These are phyloP conservation scores for Leptothorax acervorum DNA, from an alignment of 2,888 invertebrate genomes.

Conservation along the genomic window DNA sequence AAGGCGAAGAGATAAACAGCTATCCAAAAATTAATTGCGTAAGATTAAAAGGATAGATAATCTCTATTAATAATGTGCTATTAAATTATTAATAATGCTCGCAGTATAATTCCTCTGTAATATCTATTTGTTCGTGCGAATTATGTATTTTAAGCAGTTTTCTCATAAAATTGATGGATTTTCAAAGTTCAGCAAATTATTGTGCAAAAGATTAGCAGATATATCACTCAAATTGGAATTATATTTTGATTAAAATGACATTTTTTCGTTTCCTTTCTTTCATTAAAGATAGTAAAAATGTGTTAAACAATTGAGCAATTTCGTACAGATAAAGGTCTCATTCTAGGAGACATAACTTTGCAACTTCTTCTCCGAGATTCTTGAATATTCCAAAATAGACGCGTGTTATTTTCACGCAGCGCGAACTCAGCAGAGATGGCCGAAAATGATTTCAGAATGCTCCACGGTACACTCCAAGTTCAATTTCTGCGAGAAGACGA, in stretches of 20 bases:
- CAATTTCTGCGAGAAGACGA: slow-evolving; percentile 71
- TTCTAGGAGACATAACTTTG: neutral
- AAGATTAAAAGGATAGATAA: neutral
- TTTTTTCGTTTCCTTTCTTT: neutral
- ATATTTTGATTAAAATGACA: neutral
- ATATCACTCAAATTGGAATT: neutral
- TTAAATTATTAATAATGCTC: neutral
- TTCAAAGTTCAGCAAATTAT: neutral
- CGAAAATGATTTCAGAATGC: slow-evolving; percentile 69
- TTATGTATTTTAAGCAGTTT: neutral
- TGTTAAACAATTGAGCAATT: slow-evolving; percentile 22
- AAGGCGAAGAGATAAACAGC: neutral
- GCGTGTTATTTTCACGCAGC: slow-evolving; percentile 50
- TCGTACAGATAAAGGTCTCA: neutral
- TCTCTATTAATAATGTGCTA: neutral
- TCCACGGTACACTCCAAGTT: slow-evolving; percentile 66
- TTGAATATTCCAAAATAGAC: slow-evolving; percentile 41
- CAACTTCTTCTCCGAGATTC: slow-evolving; percentile 6
- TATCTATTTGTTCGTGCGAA: neutral
- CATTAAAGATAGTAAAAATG: neutral
- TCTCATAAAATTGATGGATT: neutral
- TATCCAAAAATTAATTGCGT: neutral
- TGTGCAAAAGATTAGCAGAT: neutral
- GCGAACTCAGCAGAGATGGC: slow-evolving; percentile 48
- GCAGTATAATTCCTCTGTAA: neutral